Base-by-base conservation (phyloP, 2,113 vertebrate species). In the Natator depressus region DNA sequence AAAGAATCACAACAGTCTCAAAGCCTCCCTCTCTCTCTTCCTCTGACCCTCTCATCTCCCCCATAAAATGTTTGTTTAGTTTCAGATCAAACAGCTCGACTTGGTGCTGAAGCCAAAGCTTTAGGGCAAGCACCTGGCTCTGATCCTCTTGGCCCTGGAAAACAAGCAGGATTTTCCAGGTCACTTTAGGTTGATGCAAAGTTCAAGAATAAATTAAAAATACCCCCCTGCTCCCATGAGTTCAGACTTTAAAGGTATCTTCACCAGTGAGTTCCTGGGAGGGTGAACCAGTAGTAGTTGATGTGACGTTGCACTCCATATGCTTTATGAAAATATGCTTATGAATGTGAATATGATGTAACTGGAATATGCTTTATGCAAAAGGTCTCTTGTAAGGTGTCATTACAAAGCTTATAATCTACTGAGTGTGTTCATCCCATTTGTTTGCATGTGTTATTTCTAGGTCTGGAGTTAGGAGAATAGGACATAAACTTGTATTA, bases 71-170 rank as follows among this genome's bases (percentile, higher is more conserved):
- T 84, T 83, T 72, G 57, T 92, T 84, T 87, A 46, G 29, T 94
- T 93, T 93, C 84, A 84, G 76, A 85, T 50, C 84, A 84, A 88
- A 69, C 8, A 47, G 27, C 76, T 84, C 22, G 19, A 38, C 80
- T 25, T 27, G 49, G 62, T 88, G 35, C 42, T 88, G 54, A 24
- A 82, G 49, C 53, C 42, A 69, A 92, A 92, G 62, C 49, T 94
- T 84, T 49, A 87, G 80, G 25, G 72, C 59, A 89, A 80, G 53
- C 51, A 84, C 38, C 80, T 91, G n/a, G 5, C n/a, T 89, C 69
- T 75, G 83, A 79, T 86, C 24, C 29, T 82, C 42, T 57, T 62
- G 11, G 38, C 84, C 25, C 29, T 54, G 27, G 5, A 9, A 76
- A 87, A 84, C 6, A 87, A 84, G 47, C 31, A 54, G 27, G 14